Evolutionary conservation across 2,888 invertebrate species (phyloP).

Genomic region (Ctena decussata): DNA sequence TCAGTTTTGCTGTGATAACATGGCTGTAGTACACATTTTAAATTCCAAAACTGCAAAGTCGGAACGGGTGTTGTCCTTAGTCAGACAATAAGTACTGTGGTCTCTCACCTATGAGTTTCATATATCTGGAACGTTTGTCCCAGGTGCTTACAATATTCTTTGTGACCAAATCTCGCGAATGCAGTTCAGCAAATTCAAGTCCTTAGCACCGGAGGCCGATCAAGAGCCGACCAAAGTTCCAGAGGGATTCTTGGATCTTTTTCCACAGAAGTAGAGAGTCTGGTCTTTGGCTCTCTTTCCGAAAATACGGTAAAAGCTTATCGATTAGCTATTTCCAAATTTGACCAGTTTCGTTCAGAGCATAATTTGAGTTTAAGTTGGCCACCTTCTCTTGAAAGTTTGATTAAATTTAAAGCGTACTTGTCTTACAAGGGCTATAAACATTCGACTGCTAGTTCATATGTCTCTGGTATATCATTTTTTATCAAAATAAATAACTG

Average conservation of each 20-base stretch:
- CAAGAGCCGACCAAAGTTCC: too few species aligned
- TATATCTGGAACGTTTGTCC: background rate
- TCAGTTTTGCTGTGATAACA: conserved; percentile 24
- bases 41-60: conserved; percentile 24
- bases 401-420: background rate
- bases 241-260: too few species aligned
- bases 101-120: background rate
- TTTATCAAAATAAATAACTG: background rate
- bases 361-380: too few species aligned
- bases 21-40: conserved; percentile 29
- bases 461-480: background rate
- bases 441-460: background rate
- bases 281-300: too few species aligned
- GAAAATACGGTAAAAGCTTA: too few species aligned
- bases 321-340: too few species aligned
- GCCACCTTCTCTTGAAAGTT: too few species aligned
- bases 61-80: conserved; percentile 16
- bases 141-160: background rate
- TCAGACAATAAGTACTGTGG: conserved; percentile 16
- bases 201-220: too few species aligned
- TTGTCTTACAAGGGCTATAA: background rate
- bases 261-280: too few species aligned
- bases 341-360: too few species aligned
- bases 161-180: background rate
- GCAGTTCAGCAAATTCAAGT: too few species aligned